These are phyloP conservation scores for Masnerella sp. DNA, from an alignment of 2,888 invertebrate genomes.

Conservation along the genomic window DNA sequence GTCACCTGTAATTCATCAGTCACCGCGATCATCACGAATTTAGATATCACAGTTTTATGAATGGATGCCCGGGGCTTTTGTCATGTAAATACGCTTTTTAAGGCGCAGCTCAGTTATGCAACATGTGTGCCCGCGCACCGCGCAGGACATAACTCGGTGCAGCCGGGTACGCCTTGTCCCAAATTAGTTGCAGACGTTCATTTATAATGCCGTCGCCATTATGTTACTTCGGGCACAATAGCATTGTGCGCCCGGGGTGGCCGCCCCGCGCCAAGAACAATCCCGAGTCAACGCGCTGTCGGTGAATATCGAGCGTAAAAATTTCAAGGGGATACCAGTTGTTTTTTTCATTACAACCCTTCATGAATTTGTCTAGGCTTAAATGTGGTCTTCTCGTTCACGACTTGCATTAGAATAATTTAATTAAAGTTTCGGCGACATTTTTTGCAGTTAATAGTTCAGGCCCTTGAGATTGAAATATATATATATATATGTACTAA, in stretches of 20 bases:
- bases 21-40: conserved; percentile 2
- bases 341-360: too few relatives aligned
- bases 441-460: too few relatives aligned
- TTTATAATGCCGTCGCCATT: conserved; percentile 73
- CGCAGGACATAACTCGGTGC: conserved; percentile 36
- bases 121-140: conserved; percentile 50
- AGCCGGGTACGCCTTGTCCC: conserved; percentile 63
- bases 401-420: too few relatives aligned
- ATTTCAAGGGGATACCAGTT: too few relatives aligned
- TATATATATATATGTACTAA: too few relatives aligned
- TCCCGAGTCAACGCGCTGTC: conserved; percentile 44
- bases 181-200: conserved; percentile 75
- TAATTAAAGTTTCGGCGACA: too few relatives aligned
- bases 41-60: conserved; percentile 42
- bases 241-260: conserved; percentile 66
- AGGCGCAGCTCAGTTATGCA: conserved; percentile 41
- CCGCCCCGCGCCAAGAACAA: conserved; percentile 54
- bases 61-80: conserved; percentile 21
- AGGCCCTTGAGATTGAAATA: too few relatives aligned
- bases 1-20: conserved; percentile 31
- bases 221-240: conserved; percentile 68
- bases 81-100: conserved; percentile 46
- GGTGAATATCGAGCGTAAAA: conserved; percentile 70
- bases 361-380: too few relatives aligned
- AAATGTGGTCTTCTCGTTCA: too few relatives aligned